Evolutionary conservation across 2,113 vertebrate species (phyloP).

Genomic region (Cygnus atratus): DNA sequence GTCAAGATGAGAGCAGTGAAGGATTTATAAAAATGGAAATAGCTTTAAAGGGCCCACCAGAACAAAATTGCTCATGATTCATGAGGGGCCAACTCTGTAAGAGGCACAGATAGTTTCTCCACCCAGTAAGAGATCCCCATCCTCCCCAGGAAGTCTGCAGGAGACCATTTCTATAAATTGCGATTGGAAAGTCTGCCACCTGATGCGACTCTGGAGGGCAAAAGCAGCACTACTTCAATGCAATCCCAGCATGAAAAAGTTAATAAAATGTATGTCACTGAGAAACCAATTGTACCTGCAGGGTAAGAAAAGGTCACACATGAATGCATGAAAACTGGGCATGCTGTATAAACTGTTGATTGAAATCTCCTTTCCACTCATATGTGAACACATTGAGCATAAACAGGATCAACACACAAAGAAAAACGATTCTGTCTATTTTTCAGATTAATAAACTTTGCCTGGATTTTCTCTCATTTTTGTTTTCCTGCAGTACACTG

Average conservation of each 20-base stretch:
- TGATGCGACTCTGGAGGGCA: not conserved
- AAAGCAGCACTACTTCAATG: not conserved
- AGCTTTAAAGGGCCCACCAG: not conserved
- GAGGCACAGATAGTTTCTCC: not conserved
- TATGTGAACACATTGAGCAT: not conserved
- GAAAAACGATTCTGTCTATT: not conserved
- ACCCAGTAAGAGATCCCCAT: not conserved
- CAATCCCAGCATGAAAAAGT: slow-evolving; percentile 19
- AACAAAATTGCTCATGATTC: not conserved
- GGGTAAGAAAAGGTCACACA: slow-evolving; percentile 17
- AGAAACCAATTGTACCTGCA: slow-evolving; percentile 28
- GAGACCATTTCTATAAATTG: slow-evolving; percentile 26
- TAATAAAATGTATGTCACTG: slow-evolving; percentile 32
- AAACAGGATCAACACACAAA: not conserved
- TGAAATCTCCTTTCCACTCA: not conserved
- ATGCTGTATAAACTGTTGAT: slow-evolving; percentile 18
- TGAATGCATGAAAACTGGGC: not conserved
- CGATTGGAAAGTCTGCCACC: not conserved
- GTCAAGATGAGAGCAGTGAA: not conserved
- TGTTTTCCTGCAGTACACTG: not conserved
- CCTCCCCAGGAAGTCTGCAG: not conserved
- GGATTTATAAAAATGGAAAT: slow-evolving; percentile 16
- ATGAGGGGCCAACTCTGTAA: not conserved
- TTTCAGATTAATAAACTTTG: not conserved
- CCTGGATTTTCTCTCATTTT: not conserved